These are phyloP conservation scores for Streblospio benedicti DNA, from an alignment of 1,140 invertebrate species.

Conservation along the genomic window DNA sequence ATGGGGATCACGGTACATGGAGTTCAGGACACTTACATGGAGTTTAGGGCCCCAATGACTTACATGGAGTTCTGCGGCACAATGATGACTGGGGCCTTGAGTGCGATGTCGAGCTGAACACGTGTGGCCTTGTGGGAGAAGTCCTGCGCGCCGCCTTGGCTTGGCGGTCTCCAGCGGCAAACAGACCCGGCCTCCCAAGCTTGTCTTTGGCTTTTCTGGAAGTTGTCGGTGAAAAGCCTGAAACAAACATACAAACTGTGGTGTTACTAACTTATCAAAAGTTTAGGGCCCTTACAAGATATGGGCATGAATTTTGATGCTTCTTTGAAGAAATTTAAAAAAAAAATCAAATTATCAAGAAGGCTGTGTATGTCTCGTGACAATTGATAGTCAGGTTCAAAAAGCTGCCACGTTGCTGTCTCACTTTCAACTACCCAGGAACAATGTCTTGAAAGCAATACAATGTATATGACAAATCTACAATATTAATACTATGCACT, in stretches of 20 bases:
- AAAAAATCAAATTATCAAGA: no score
- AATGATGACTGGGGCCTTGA: slow-evolving; percentile 78
- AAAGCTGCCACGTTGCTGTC: no score
- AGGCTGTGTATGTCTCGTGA: no score
- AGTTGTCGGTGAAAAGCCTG: slow-evolving; percentile 81
- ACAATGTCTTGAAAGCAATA: not conserved
- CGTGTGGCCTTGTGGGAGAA: slow-evolving; percentile 74
- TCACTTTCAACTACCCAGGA: no score
- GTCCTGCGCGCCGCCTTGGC: slow-evolving; percentile 78
- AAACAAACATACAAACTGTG: slow-evolving; percentile 27
- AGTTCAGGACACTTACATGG: no score
- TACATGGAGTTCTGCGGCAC: slow-evolving; percentile 75
- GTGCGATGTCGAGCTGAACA: slow-evolving; percentile 64
- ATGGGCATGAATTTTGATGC: no score
- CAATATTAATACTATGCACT: slow-evolving; percentile 8
- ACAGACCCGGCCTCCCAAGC: slow-evolving; percentile 76
- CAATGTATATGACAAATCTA: slow-evolving; percentile 19
- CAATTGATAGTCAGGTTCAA: no score
- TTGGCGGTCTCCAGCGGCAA: slow-evolving; percentile 69
- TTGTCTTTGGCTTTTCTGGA: slow-evolving; percentile 73
- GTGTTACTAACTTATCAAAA: not conserved
- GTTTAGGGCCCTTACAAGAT: no score
- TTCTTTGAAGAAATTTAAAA: no score
- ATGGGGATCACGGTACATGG: no score
- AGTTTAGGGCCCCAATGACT: no score